Evolutionary conservation across 2,888 invertebrate genomes (phyloP), one percentile per base, ranked within the genome.

Genomic region (Allygus modestus): DNA sequence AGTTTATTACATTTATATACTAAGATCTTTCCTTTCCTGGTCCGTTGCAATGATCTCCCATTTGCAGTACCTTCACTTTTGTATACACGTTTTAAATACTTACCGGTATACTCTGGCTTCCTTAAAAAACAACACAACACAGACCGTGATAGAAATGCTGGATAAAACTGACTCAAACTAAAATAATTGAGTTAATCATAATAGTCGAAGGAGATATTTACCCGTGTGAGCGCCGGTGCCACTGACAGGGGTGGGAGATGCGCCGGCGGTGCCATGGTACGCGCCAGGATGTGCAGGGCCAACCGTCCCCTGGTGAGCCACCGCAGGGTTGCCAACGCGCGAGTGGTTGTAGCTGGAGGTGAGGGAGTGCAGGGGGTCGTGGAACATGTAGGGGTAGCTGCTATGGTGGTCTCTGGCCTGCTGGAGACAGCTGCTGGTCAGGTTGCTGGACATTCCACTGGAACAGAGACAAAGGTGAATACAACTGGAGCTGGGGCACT

Each of bases 321-420:
- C 90, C 85, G 89, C 89, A 86, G 90, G 90, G 88, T 90, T 87
- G 94, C 92, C 88, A 92, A 91, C 90, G 85, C 95, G 94, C 88
- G 95, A 94, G 84, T 75, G 81, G 82, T 85, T 82, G 88, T 94
- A 93, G 90, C 95, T 95, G 87, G 94, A 82, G 43, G 77, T 75
- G 28, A 85, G 82, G 4, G 92, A 88, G 90, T 90, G 85, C 91
- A 90, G 85, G 88, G 97, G 97, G 91, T 97, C 97, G 88, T 90
- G 92, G 91, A 97, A 97, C 95, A 97, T 97, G 92, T 97, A 97
- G 51, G 97, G 97, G 91, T 97, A 97, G 83, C 95, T 95, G 87
- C 93, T 91, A 84, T 88, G 88, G 89, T 89, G 89, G 88, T 89
- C 89, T 69, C 89, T 86, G 51, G 89, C 96, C 95, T 84, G 96